These are phyloP conservation scores for Heterocephalus glaber DNA, from an alignment of 2,113 vertebrate species.

Conservation along the genomic window DNA sequence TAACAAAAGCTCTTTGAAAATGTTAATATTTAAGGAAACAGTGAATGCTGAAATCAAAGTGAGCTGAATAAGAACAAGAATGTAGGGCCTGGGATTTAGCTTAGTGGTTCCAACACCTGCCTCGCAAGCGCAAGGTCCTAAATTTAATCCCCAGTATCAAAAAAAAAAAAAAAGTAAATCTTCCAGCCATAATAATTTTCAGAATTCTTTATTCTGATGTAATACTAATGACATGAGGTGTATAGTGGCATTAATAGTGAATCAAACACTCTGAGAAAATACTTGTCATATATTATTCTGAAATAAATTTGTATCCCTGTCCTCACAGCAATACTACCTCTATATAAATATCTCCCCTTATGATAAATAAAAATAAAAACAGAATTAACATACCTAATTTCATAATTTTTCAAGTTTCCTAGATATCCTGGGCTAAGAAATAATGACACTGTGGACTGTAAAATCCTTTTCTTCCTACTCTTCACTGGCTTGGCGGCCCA, in stretches of 20 bases:
- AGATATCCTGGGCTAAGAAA: not conserved
- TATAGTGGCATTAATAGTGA: not conserved
- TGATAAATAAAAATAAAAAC: not conserved
- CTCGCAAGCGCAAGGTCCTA: too few relatives aligned
- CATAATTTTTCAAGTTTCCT: not conserved
- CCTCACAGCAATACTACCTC: not conserved
- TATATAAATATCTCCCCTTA: not conserved
- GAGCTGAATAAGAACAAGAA: not conserved
- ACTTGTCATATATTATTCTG: not conserved
- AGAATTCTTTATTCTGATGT: not conserved
- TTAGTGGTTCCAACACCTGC: too few relatives aligned
- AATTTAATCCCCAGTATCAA: too few relatives aligned
- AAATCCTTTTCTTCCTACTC: not conserved
- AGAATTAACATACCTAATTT: not conserved
- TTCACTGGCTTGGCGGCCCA: not conserved
- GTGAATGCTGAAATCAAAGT: not conserved
- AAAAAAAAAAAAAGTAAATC: too few relatives aligned
- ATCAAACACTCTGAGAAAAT: not conserved
- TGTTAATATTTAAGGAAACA: not conserved
- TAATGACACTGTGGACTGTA: not conserved
- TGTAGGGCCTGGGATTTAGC: too few relatives aligned
- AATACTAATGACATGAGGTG: not conserved
- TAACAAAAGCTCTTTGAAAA: not conserved
- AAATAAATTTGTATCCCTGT: conserved; percentile 4
- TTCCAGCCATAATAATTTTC: too few relatives aligned